These are phyloP conservation scores for Dinoponera quadriceps DNA, from an alignment of 1,140 invertebrate species.

Conservation along the genomic window DNA sequence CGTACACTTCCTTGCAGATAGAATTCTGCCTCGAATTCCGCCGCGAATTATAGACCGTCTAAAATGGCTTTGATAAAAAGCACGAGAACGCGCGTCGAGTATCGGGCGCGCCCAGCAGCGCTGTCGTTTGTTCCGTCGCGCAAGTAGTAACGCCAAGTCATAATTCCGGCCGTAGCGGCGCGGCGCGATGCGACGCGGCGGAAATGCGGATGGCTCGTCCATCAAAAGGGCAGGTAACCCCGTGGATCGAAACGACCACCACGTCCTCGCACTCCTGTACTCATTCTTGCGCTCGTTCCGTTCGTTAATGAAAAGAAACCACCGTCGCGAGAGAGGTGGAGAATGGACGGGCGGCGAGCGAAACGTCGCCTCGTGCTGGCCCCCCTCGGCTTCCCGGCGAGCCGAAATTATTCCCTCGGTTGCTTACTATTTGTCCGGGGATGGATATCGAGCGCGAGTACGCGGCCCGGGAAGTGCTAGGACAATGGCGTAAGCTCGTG, in stretches of 20 bases:
- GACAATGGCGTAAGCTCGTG: neutral
- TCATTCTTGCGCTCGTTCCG: slow-evolving; percentile 26
- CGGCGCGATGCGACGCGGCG: neutral
- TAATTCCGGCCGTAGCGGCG: slow-evolving; percentile 46
- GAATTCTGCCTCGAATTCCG: neutral
- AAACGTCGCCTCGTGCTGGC: neutral
- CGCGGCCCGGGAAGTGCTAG: neutral
- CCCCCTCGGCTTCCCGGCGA: neutral
- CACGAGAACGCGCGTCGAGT: neutral
- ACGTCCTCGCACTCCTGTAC: slow-evolving; percentile 36
- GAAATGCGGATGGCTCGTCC: slow-evolving; percentile 5
- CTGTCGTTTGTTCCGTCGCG: neutral
- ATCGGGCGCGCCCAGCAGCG: neutral
- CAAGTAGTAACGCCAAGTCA: slow-evolving; percentile 48
- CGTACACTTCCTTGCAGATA: neutral
- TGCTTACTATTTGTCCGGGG: neutral
- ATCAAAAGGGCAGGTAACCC: slow-evolving; percentile 16
- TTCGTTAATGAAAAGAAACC: slow-evolving; percentile 44
- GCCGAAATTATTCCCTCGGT: neutral
- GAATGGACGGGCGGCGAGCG: neutral
- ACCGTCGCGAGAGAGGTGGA: neutral
- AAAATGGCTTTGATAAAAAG: slow-evolving; percentile 7
- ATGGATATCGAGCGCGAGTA: neutral
- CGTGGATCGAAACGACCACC: neutral
- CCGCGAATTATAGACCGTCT: no score